Evolutionary conservation across 2,797 vertebrate genomes (phyloP).

Genomic region (Rhabdomys pumilio): DNA sequence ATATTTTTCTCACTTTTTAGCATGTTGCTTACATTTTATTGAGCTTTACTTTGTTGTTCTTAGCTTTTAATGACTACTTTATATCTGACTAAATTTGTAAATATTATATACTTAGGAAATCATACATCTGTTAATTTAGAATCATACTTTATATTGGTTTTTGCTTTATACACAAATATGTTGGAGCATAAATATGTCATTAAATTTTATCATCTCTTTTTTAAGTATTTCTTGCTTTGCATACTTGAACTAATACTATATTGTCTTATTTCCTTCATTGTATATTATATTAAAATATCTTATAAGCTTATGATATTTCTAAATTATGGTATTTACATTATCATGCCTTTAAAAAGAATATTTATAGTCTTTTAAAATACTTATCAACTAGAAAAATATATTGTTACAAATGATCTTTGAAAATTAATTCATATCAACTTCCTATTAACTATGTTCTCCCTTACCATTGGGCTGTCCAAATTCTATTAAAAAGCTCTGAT

Average conservation of each 20-base stretch:
- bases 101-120: neutral
- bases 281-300: neutral
- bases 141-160: neutral
- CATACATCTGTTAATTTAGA: neutral
- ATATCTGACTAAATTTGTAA: neutral
- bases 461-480: neutral
- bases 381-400: neutral
- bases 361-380: neutral
- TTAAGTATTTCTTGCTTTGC: neutral
- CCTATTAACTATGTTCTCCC: neutral
- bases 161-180: neutral
- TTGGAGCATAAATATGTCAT: neutral
- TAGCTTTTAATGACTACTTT: neutral
- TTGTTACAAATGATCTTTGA: neutral
- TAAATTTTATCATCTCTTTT: neutral
- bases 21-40: neutral
- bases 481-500: neutral
- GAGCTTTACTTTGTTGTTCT: neutral
- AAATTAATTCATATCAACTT: slow-evolving; percentile 3
- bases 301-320: neutral
- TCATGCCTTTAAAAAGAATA: neutral
- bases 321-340: neutral
- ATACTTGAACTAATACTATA: neutral
- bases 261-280: neutral
- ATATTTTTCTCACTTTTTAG: neutral